Percentiles rank a stretch among this genome's conserved stretches.
These are phyloP conservation scores for Phyllostomus hastatus DNA, from an alignment of 2,113 vertebrate species.

Conservation along the genomic window DNA sequence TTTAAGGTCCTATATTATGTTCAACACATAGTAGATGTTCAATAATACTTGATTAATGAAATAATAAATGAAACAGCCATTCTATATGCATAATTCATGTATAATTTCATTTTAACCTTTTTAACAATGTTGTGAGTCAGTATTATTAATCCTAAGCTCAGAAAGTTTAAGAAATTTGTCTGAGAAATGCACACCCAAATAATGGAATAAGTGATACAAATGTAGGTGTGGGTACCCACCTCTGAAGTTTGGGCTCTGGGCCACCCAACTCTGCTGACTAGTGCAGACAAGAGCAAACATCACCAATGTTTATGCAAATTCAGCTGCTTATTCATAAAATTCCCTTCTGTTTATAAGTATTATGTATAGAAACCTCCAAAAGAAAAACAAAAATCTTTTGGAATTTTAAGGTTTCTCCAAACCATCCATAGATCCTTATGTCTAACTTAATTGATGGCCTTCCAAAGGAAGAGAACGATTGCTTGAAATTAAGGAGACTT, in stretches of 20 bases:
- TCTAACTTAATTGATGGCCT: not conserved
- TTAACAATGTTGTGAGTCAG: not conserved
- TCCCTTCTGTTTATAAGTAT: not conserved
- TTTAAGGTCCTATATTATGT: not conserved
- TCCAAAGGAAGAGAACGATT: not conserved
- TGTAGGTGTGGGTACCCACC: too few species aligned
- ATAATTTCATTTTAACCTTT: not conserved
- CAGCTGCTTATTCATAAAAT: not conserved
- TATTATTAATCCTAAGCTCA: not conserved
- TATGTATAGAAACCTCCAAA: not conserved
- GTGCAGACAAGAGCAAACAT: not conserved
- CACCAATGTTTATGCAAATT: rapidly evolving
- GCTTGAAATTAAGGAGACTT: not conserved
- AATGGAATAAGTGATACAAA: rapidly evolving
- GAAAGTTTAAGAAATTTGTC: not conserved
- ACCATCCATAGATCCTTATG: not conserved
- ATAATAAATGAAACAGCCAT: not conserved
- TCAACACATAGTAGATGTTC: not conserved
- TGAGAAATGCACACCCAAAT: not conserved
- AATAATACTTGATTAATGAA: not conserved
- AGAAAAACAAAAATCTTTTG: not conserved
- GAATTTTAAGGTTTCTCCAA: not conserved
- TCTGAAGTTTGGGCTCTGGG: not conserved
- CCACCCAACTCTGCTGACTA: not conserved
- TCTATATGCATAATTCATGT: rapidly evolving